Conservation (phyloP, 2,888 invertebrate genomes). For the Margaritifera margaritifera region DNA sequence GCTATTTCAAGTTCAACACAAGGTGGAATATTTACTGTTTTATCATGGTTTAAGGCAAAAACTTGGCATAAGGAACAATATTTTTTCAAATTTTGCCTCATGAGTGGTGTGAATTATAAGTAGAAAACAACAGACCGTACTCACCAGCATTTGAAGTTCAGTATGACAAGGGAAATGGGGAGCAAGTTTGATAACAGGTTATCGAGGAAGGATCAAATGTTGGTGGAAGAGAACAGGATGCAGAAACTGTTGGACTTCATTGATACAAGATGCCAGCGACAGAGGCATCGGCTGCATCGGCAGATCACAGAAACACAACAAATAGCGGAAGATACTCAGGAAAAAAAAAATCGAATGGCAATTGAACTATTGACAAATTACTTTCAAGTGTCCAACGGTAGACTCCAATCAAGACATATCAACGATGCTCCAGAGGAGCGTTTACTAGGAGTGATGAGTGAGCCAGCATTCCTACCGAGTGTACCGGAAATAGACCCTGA, state of each 20-base stretch:
- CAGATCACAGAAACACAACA: slow-evolving; percentile 38
- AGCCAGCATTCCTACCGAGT: slow-evolving; percentile 30
- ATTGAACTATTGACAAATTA: slow-evolving; percentile 35
- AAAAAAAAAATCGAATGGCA: slow-evolving; percentile 32
- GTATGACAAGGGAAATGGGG: too few relatives aligned
- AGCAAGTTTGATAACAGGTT: too few relatives aligned
- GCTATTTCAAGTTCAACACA: too few relatives aligned
- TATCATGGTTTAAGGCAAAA: too few relatives aligned
- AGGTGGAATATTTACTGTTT: too few relatives aligned
- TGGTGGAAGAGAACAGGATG: slow-evolving; percentile 29
- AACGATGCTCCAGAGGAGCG: slow-evolving; percentile 35
- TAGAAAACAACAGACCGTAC: too few relatives aligned
- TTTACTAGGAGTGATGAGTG: slow-evolving; percentile 34
- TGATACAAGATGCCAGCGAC: slow-evolving; percentile 31
- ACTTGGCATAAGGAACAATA: too few relatives aligned
- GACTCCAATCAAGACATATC: slow-evolving; percentile 16
- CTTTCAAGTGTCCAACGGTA: slow-evolving; percentile 37
- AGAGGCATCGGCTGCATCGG: slow-evolving; percentile 26
- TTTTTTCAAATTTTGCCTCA: too few relatives aligned
- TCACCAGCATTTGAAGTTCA: too few relatives aligned
- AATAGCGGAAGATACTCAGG: slow-evolving; percentile 36
- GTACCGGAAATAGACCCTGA: slow-evolving; percentile 41
- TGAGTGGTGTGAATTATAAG: too few relatives aligned
- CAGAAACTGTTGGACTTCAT: slow-evolving; percentile 40
- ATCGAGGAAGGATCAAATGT: too few relatives aligned